Base-by-base conservation (phyloP, 2,888 invertebrate species). In the Amorpha juglandis region DNA sequence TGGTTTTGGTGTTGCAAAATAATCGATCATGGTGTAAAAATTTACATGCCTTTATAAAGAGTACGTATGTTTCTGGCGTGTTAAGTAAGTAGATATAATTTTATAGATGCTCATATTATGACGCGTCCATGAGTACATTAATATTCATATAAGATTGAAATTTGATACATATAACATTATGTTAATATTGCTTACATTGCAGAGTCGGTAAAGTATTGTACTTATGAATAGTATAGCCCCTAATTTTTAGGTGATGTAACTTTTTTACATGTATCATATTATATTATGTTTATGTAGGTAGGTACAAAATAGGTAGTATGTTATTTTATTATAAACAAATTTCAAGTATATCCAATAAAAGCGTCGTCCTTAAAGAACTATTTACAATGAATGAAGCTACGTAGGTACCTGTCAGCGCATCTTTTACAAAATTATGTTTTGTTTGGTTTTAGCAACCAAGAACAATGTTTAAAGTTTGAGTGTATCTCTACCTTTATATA, bases 1-100 rank as follows among this genome's bases (percentile, higher is more conserved):
- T 89, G 84, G 86, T 85, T 89, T 89, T 89, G 87, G 87, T 91
- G 88, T 88, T 85, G 80, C 85, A 90, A 91, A 91, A 88, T 86
- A 90, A 87, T 88, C 83, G 88, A 87, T 88, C 84, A 83, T 86
- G 81, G 89, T 92, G 92, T 92, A 92, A 87, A 92, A 92, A 92
- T 92, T 90, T 91, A 89, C 92, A 91, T 89, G 88, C 86, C 82
- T 88, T 89, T 90, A 90, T 82, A 89, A 80, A 86, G 85, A 80
- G 78, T 86, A 88, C 83, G 80, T 85, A 84, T 82, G 78, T 83
- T 84, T 85, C 83, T 86, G 89, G 82, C 87, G 81, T 80, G 77
- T 85, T 82, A 79, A 6, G 42, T 42, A 42, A 78, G 78, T 81
- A 78, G 74, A 79, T 83, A 82, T 78, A 79, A 74, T 74, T 76